These are phyloP conservation scores for Enteromius viviparus DNA, from an alignment of 2,797 vertebrate species.

Conservation along the genomic window DNA sequence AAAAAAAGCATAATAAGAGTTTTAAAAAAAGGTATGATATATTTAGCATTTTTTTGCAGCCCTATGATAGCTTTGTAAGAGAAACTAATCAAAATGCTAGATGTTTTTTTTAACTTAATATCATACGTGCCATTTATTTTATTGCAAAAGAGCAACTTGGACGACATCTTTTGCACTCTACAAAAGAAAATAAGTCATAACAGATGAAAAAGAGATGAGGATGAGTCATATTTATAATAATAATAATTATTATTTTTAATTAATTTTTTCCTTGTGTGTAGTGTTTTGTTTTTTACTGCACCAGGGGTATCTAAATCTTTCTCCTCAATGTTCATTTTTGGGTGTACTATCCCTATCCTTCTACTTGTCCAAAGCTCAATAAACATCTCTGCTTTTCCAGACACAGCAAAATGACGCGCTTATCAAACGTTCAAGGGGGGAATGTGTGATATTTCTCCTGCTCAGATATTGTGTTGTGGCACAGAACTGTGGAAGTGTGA, in stretches of 20 bases:
- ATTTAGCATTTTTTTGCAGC: background rate
- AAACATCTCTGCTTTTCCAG: constrained; percentile 26
- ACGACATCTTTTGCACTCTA: background rate
- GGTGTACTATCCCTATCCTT: background rate
- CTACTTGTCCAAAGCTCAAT: constrained; percentile 20
- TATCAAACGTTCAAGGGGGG: constrained; percentile 58
- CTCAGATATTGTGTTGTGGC: constrained; percentile 55
- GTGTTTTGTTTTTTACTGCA: background rate
- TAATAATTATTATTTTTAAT: background rate
- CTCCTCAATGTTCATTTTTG: constrained; percentile 1
- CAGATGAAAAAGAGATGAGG: background rate
- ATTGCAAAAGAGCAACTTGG: background rate
- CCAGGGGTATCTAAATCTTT: background rate
- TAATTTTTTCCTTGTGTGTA: background rate
- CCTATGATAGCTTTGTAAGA: background rate
- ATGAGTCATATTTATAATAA: no score
- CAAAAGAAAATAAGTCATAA: background rate
- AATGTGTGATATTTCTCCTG: constrained; percentile 52
- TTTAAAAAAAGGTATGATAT: background rate
- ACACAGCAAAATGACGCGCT: constrained; percentile 49
- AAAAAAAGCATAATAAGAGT: background rate
- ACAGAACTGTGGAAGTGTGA: constrained; percentile 60
- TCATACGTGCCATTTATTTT: background rate
- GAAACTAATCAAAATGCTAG: no score
- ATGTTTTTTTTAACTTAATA: background rate